A percentile compares a stretch with the other conserved stretches of the same genome.
Evolutionary conservation across 2,888 invertebrate species (phyloP).

Genomic region (Philaethria dido): DNA sequence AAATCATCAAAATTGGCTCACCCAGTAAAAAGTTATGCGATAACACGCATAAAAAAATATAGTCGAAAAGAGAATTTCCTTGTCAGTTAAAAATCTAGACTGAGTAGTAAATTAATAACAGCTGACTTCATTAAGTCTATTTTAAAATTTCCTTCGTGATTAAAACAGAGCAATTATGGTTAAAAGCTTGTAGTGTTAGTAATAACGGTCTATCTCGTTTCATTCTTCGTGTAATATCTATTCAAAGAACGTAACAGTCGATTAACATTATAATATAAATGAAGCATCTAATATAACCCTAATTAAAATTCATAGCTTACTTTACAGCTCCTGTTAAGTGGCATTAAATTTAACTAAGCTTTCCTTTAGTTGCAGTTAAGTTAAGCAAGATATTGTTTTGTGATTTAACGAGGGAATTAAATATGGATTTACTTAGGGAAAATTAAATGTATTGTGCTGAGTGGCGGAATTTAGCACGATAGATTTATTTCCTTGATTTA

Average conservation of each 20-base stretch:
- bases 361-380: constrained; percentile 29
- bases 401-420: neutral
- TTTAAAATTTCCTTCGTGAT: neutral
- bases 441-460: too few relatives aligned
- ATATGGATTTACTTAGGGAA: too few relatives aligned
- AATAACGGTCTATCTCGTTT: neutral
- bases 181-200: neutral
- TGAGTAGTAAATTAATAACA: too few relatives aligned
- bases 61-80: too few relatives aligned
- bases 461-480: too few relatives aligned
- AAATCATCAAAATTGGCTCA: too few relatives aligned
- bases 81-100: too few relatives aligned
- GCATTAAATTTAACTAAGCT: constrained; percentile 43
- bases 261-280: constrained; percentile 21
- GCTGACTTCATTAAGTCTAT: too few relatives aligned
- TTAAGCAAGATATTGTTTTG: constrained; percentile 3
- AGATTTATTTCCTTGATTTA: too few relatives aligned
- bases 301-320: constrained; percentile 44
- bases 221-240: neutral
- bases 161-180: neutral
- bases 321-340: constrained; percentile 37
- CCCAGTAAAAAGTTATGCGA: too few relatives aligned
- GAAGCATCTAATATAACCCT: constrained; percentile 39
- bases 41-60: too few relatives aligned
- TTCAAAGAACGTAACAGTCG: neutral